Conservation (phyloP, 2,888 invertebrate genomes). For the Polydrusus tereticollis region DNA sequence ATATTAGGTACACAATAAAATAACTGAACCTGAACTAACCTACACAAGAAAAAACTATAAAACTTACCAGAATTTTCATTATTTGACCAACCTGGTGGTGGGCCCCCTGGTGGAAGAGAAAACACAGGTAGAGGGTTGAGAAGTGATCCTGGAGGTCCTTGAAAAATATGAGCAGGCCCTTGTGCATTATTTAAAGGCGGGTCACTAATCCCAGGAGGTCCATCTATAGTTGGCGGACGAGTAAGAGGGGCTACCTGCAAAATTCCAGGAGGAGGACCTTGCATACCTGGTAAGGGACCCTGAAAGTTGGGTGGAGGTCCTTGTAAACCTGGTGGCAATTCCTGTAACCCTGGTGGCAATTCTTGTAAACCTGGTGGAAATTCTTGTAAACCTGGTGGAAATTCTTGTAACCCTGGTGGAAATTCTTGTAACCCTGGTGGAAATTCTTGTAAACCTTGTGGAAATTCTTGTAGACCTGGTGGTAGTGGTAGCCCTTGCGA, state of each 20-base stretch:
- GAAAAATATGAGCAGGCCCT: slow-evolving; percentile 6
- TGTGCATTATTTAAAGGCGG: neutral
- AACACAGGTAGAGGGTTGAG: neutral
- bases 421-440: neutral
- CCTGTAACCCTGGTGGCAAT: neutral
- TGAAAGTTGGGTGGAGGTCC: neutral
- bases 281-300: neutral
- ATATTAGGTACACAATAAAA: no score
- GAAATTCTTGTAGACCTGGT: neutral
- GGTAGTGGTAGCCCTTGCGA: neutral
- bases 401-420: neutral
- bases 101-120: slow-evolving; percentile 1
- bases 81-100: slow-evolving; percentile 17
- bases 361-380: neutral
- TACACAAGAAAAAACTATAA: no score
- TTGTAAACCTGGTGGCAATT: neutral
- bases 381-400: no score
- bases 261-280: slow-evolving; percentile 11
- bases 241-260: neutral
- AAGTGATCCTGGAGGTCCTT: slow-evolving; percentile 18
- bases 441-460: neutral
- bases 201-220: neutral
- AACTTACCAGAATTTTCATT: slow-evolving; percentile 17
- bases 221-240: slow-evolving; percentile 16
- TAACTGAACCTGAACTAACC: no score